Evolutionary conservation across 2,888 invertebrate species (phyloP), one percentile per base, ranked within the genome.

Genomic region (Cephus spinipes): DNA sequence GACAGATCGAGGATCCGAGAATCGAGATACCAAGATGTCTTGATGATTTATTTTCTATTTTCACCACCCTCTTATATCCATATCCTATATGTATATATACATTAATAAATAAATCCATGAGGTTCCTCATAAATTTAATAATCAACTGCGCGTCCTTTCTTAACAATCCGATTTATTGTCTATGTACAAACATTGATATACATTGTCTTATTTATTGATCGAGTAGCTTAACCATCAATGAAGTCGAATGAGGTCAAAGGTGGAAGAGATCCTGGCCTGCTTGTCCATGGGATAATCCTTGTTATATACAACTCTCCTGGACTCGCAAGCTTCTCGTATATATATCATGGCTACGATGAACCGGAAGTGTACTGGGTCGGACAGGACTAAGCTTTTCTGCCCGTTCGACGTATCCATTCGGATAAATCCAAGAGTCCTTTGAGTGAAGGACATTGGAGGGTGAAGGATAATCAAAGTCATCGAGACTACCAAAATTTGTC

Each of bases 281-380:
- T 74, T 75, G 35, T 55, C 55, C 55, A 55, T 9, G 23, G 55
- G 55, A 55, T 55, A 55, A 55, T 55, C 55, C 69, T 33, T 77
- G 80, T 86, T 89, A 90, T 90, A 90, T 90, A 89, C 90, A 90
- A 80, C 90, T 90, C 79, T 90, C 90, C 77, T 90, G 90, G 55
- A 90, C 87, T 73, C 90, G 87, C 76, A 87, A 85, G 83, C 90
- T 90, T 81, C 89, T 89, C 80, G 90, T 90, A 81, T 90, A 90
- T 76, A 90, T 88, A 76, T 90, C 89, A 77, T 90, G 90, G 11
- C 84, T 86, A 74, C 89, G 88, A 80, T 89, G 89, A 9, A 90
- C 90, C 40, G 90, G 89, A 77, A 90, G 84, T 23, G 90, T 90
- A 77, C 85, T 90, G 12, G 90, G 90, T 73, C 90, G 85, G 31